phyloP scores from a whole-genome alignment of 2,113 vertebrate genomes.

The Typhlomys cinereus region DNA sequence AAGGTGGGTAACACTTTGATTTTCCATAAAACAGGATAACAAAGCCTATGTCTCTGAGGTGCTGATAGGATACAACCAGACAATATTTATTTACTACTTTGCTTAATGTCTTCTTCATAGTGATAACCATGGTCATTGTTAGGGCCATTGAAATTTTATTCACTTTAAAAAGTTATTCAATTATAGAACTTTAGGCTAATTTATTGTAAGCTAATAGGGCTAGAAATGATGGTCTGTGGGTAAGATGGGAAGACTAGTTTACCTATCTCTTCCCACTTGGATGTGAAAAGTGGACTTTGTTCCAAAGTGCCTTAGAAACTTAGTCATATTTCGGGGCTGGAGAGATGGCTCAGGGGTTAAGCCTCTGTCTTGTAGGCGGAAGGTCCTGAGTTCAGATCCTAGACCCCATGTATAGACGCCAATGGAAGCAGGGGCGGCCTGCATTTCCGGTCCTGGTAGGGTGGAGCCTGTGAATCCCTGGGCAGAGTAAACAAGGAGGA shows the following conservation, averaged over 20 bases:
- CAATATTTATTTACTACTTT: neutral
- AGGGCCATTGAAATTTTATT: slow-evolving; percentile 41
- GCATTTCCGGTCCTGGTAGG: no score
- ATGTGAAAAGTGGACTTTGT: slow-evolving; percentile 1
- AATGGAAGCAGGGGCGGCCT: no score
- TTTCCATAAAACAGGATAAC: slow-evolving; percentile 44
- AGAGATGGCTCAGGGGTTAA: no score
- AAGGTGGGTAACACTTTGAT: neutral
- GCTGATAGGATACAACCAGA: neutral
- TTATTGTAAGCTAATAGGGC: slow-evolving; percentile 1
- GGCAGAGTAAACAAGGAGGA: no score
- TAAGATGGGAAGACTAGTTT: slow-evolving; percentile 29
- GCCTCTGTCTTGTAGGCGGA: no score
- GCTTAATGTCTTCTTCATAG: slow-evolving; percentile 16
- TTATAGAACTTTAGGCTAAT: neutral
- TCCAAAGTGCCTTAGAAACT: slow-evolving; percentile 11
- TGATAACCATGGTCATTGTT: slow-evolving; percentile 14
- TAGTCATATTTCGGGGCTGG: no score
- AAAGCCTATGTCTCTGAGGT: neutral
- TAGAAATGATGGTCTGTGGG: neutral
- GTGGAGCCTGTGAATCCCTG: no score
- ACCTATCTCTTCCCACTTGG: neutral
- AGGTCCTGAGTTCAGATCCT: no score
- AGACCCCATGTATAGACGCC: no score
- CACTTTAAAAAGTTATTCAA: slow-evolving; percentile 7